A percentile compares a stretch with the other conserved stretches of the same genome.
These are phyloP conservation scores for Poeciliopsis occidentalis DNA, from an alignment of 2,113 vertebrate species.

Conservation along the genomic window DNA sequence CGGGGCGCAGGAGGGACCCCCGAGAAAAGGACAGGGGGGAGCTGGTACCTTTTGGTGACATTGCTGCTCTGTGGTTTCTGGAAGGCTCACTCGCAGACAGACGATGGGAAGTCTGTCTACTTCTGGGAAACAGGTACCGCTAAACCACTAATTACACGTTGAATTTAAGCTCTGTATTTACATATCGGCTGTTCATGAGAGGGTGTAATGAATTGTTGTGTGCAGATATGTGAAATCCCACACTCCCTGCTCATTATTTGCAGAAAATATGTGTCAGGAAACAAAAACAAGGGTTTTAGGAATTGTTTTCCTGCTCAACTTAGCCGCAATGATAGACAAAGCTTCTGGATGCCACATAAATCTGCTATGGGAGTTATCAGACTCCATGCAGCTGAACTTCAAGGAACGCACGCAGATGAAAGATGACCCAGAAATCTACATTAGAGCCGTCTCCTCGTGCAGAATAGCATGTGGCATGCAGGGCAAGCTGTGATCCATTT, in stretches of 20 bases:
- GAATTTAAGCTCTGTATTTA: constrained; percentile 32
- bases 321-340: constrained; percentile 1
- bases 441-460: constrained; percentile 12
- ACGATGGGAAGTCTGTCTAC: constrained; percentile 87
- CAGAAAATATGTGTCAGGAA: constrained; percentile 10
- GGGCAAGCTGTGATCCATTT: constrained; percentile 43
- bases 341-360: constrained; percentile 14
- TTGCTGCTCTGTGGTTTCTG: constrained; percentile 78
- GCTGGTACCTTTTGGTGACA: constrained; percentile 73
- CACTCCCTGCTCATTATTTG: constrained; percentile 6
- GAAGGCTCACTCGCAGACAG: constrained; percentile 79
- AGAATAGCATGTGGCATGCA: constrained; percentile 20
- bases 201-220: constrained; percentile 15
- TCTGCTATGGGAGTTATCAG: constrained; percentile 12
- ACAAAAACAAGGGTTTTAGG: neutral
- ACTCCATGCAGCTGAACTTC: constrained; percentile 42
- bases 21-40: constrained; percentile 56
- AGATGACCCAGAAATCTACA: constrained; percentile 58
- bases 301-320: constrained; percentile 10
- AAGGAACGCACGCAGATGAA: constrained; percentile 48
- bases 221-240: constrained; percentile 31
- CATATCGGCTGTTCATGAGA: constrained; percentile 17
- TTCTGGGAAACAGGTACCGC: constrained; percentile 95
- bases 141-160: constrained; percentile 41
- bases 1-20: constrained; percentile 64